phyloP scores from a whole-genome alignment of 2,888 invertebrate species.

The Caenorhabditis plicata region DNA sequence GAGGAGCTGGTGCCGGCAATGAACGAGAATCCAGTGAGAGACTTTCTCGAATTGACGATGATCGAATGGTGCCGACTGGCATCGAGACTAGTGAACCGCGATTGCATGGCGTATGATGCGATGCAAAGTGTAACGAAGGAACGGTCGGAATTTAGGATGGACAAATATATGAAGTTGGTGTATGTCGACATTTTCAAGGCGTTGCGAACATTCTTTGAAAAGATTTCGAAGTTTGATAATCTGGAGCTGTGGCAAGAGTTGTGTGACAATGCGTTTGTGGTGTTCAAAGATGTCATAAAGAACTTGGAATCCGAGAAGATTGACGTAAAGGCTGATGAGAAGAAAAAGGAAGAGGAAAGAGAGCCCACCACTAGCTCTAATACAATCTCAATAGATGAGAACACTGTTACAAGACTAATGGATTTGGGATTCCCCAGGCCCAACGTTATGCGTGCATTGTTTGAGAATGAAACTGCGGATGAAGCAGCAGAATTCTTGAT shows the following conservation, averaged over 20 bases:
- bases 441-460: slow-evolving; percentile 40
- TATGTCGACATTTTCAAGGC: slow-evolving; percentile 4
- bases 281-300: slow-evolving; percentile 41
- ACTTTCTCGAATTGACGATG: slow-evolving; percentile 19
- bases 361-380: background rate
- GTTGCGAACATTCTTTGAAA: background rate
- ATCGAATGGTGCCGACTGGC: slow-evolving; percentile 41
- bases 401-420: slow-evolving; percentile 21
- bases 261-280: slow-evolving; percentile 36
- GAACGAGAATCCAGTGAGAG: slow-evolving; percentile 27
- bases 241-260: slow-evolving; percentile 22
- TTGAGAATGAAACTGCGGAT: slow-evolving; percentile 8
- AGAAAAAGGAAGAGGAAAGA: slow-evolving; percentile 1
- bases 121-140: background rate
- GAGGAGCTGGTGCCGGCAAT: slow-evolving; percentile 41
- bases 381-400: no score
- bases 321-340: no score
- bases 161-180: slow-evolving; percentile 29
- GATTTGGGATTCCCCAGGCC: slow-evolving; percentile 56
- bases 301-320: slow-evolving; percentile 15
- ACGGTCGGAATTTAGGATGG: slow-evolving; percentile 15
- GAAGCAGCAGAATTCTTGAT: slow-evolving; percentile 42
- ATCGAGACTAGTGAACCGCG: slow-evolving; percentile 23
- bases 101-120: background rate
- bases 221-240: slow-evolving; percentile 7